Evolutionary conservation across 2,888 invertebrate genomes (phyloP), one percentile per base, ranked within the genome.

Genomic region (Sphinx pinastri): DNA sequence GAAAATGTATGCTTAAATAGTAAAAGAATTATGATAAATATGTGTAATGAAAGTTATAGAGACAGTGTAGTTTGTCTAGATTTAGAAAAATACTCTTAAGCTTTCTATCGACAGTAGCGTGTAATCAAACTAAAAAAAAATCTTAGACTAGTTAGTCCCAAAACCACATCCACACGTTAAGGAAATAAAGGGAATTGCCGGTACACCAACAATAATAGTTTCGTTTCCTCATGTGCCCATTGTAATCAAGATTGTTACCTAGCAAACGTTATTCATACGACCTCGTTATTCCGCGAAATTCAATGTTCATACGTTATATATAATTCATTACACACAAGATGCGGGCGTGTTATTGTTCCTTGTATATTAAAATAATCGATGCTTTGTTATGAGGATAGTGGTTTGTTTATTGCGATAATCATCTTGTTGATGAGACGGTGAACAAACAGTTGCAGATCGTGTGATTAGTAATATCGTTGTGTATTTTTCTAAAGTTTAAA

Each of bases 251-350:
- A 86, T 83, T 79, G 78, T 81, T 81, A 77, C 76, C 75, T 80
- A 81, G 79, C 77, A 78, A 72, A 80, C 76, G 55, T 19, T 54
- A 81, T 81, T 82, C 79, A 81, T 80, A 81, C 77, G 81, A 79
- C 81, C 81, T 75, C 80, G 80, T 79, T 81, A 77, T 85, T 84
- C 84, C 75, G 77, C 82, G 84, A 85, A 85, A 86, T 84, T 83
- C 77, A 82, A 81, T 79, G 78, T 76, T 73, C 77, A 47, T 81
- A 85, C 85, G 84, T 84, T 85, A 82, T 79, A 77, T 79, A 76
- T 79, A 19, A 38, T 63, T 31, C 63, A 54, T 52, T 54, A 54
- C 69, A 38, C 52, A 63, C 45, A 60, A 25, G 31, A 54, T 69
- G 45, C 19, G 13, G 45, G 52, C 45, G 19, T 49, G 47, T 59